These are phyloP conservation scores for Mirounga angustirostris DNA, from an alignment of 2,113 vertebrate species.

Conservation along the genomic window DNA sequence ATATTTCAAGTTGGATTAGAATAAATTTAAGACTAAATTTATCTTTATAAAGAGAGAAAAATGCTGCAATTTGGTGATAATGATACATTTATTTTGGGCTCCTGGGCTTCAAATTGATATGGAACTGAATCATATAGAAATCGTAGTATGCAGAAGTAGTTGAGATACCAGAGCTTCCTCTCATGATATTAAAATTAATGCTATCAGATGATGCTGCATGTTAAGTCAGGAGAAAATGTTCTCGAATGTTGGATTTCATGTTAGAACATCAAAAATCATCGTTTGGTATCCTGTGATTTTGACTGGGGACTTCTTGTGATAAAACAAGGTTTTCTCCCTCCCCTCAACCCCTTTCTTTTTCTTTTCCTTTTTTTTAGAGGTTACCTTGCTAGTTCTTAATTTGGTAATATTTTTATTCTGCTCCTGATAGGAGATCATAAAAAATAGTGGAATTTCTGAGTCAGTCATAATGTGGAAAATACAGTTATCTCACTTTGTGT, in stretches of 20 bases:
- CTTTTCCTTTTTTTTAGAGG: not conserved
- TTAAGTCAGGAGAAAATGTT: constrained; percentile 13
- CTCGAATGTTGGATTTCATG: not conserved
- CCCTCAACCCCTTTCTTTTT: fast-evolving
- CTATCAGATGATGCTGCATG: not conserved
- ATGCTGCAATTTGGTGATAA: not conserved
- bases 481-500: not conserved
- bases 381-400: not conserved
- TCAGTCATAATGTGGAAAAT: not conserved
- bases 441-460: constrained; percentile 45
- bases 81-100: not conserved
- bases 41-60: constrained; percentile 36
- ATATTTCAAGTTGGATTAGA: constrained; percentile 25
- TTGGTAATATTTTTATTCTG: constrained; percentile 23
- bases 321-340: not conserved
- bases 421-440: not conserved
- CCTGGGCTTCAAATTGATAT: not conserved
- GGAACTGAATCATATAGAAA: constrained; percentile 47
- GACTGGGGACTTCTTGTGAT: not conserved
- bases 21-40: constrained; percentile 7
- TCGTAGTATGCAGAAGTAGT: not conserved
- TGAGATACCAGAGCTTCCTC: not conserved
- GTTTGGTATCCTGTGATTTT: not conserved
- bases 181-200: not conserved
- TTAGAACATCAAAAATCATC: not conserved